These are phyloP conservation scores for Pristionchus mayeri DNA, from an alignment of 2,888 invertebrate species.

Conservation along the genomic window DNA sequence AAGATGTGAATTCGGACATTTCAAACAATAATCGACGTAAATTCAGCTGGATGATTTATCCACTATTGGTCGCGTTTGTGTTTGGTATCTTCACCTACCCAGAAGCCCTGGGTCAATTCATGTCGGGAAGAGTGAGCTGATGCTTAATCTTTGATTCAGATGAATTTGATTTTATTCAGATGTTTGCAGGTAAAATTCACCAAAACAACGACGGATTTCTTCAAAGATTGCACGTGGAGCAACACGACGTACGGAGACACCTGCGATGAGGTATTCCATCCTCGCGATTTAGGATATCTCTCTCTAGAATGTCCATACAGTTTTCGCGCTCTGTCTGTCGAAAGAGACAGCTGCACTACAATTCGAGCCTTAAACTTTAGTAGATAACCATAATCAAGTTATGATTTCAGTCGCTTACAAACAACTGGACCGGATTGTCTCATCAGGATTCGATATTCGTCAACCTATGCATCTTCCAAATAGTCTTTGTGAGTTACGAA, in stretches of 20 bases:
- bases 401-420: conserved; percentile 6
- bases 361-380: too few species aligned
- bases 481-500: conserved; percentile 55
- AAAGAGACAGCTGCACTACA: too few species aligned
- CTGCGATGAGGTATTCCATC: conserved; percentile 23
- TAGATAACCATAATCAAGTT: neutral
- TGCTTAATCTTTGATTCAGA: neutral
- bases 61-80: conserved; percentile 83
- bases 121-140: conserved; percentile 78
- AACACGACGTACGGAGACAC: conserved; percentile 15
- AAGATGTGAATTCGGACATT: too few species aligned
- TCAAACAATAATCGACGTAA: neutral
- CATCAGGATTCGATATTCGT: conserved; percentile 51
- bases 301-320: too few species aligned
- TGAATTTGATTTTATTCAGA: conserved; percentile 55
- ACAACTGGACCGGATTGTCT: conserved; percentile 51
- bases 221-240: conserved; percentile 69
- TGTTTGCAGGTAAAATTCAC: conserved; percentile 67
- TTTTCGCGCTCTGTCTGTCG: too few species aligned
- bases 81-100: conserved; percentile 92
- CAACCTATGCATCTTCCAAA: conserved; percentile 54
- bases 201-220: conserved; percentile 67
- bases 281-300: too few species aligned
- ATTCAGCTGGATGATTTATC: conserved; percentile 93
- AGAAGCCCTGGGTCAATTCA: conserved; percentile 90